Percentiles rank a stretch among this genome's conserved stretches.
These are phyloP conservation scores for Centrocercus urophasianus DNA, from an alignment of 2,113 vertebrate species.

Conservation along the genomic window DNA sequence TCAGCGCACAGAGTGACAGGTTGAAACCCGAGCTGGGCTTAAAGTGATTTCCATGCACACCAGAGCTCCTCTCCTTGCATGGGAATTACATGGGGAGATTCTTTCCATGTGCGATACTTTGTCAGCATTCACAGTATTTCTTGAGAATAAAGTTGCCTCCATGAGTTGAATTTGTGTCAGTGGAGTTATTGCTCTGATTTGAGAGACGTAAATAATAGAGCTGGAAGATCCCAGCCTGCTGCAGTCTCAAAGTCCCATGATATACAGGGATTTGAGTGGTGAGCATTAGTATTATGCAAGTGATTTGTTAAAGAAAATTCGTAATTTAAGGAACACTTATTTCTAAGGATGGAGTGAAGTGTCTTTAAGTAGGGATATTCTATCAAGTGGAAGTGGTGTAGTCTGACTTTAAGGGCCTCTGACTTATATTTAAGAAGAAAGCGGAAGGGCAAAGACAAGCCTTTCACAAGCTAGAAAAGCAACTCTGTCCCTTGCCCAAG, in stretches of 20 bases:
- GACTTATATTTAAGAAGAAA: constrained; percentile 19
- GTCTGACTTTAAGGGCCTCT: neutral
- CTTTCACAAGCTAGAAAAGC: neutral
- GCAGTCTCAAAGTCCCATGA: neutral
- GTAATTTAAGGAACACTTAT: constrained; percentile 14
- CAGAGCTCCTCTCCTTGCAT: neutral
- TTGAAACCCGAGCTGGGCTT: neutral
- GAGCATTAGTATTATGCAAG: neutral
- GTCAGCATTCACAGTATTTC: constrained; percentile 18
- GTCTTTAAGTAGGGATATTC: neutral
- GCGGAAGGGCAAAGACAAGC: neutral
- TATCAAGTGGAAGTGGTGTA: neutral
- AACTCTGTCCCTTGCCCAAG: neutral
- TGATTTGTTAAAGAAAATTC: constrained; percentile 5
- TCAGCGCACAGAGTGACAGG: constrained; percentile 16
- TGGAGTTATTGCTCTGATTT: neutral
- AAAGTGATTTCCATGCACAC: neutral
- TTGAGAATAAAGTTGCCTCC: constrained; percentile 13
- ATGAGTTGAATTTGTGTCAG: constrained; percentile 4
- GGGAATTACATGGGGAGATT: neutral
- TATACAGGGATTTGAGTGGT: neutral
- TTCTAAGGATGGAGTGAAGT: constrained; percentile 13
- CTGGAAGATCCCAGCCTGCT: neutral
- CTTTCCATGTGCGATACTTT: neutral
- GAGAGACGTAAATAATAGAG: constrained; percentile 17